Evolutionary conservation across 2,888 invertebrate genomes (phyloP), one percentile per base, ranked within the genome.

Genomic region (Cyaniris semiargus): DNA sequence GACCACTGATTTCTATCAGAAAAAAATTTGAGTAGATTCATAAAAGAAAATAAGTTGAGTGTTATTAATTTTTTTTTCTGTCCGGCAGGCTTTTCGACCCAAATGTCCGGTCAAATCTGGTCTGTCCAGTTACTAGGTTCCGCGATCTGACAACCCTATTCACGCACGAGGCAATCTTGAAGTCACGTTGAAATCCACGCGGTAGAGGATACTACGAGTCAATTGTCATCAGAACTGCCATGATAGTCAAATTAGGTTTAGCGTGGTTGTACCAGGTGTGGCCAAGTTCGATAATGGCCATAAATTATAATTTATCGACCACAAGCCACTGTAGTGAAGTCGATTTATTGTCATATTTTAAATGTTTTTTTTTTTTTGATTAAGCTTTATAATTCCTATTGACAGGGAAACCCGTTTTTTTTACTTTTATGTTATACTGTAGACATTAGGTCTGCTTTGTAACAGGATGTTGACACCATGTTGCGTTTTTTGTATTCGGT

Each of bases 121-220:
- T 13, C 48, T 48, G 3, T 48, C 48, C 34, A 34, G 34, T 34
- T 34, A 34, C 38, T 3, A 38, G 38, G 8, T 44, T 44, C 3
- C 18, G 18, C 53, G 5, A n/a, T n/a, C 5, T 58, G 58, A 7
- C 58, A 58, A 58, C 58, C 21, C 58, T 58, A 58, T 23, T 23
- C 23, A 8, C 10, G 21, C 4, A 23, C 13, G 60, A 60, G 60
- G 21, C 60, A 60, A 7, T 60, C 3, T 21, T 60, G 23, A 7
- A 23, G 23, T 60, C 60, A 60, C 60, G 60, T 60, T 60, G 60
- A 23, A 60, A 60, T 13, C 60, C 60, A 60, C 60, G 60, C 60
- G 60, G 60, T 21, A 58, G 58, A 58, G n/a, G 6, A 18, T 5
- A 48, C 15, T 53, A 1, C 18, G 53, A 53, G 15, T 38, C 44